Evolutionary conservation across 2,888 invertebrate genomes (phyloP), one percentile per base, ranked within the genome.

Genomic region (Monopis laevigella): DNA sequence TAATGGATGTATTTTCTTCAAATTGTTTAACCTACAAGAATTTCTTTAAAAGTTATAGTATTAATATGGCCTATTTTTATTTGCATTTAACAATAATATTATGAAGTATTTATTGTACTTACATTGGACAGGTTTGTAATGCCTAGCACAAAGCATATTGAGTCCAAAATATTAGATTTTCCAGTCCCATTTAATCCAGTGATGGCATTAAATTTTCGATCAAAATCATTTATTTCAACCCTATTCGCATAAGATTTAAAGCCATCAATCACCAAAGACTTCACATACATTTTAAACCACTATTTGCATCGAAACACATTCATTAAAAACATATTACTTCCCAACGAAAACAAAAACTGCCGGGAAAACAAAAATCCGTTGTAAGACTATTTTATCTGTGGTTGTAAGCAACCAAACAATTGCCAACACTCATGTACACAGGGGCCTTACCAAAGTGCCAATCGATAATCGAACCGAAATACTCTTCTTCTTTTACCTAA

Each of bases 151-250:
- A 99, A 99, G 67, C 98, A 99, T 67, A 99, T 98, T 1, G 96
- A 88, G 78, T 99, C 99, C 44, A 99, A 82, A 60, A 99, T 93
- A 61, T 98, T 98, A 0, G 97, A 98, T 74, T 98, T 98, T 24
- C 98, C 98, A 49, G 94, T 96, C 5, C 98, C 98, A 72, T 99
- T 99, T 35, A 98, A 77, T 1, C 98, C 99, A 10, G 98, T 98
- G 41, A 99, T 98, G 2, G 98, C 99, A 58, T 98, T 99, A 65
- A 99, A 99, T 66, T 93, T 87, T 0, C 86, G 86, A 77, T 99
- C 98, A 63, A 99, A 98, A 2, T 92, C 93, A 48, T 87, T 88
- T 39, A 99, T 87, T 74, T 95, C 95, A 0, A 96, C 95, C 50
- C 94, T 83, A 51, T 91, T 89, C 0, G 96, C 97, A 58, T 99